Evolutionary conservation across 2,797 vertebrate genomes (phyloP), one percentile per base, ranked within the genome.

Genomic region (Sebastes taczanowskii): DNA sequence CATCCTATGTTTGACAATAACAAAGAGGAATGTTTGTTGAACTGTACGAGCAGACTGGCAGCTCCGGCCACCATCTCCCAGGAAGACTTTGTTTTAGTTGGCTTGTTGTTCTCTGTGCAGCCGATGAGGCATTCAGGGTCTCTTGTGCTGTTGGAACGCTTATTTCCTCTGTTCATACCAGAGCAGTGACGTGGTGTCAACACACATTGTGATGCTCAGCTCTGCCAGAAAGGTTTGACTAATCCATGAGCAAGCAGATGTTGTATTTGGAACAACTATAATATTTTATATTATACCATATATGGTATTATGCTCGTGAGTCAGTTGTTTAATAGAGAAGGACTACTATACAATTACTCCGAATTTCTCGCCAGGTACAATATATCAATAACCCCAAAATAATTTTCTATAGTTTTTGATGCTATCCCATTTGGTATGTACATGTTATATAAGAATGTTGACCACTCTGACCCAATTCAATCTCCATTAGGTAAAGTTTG

Each of bases 121-220:
- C 74, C 81, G 84, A 80, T 64, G 76, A 71, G 78, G 29, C 49
- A 8, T 82, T 76, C 63, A 46, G 66, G 38, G 52, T 49, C 82
- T 81, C 80, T 78, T 16, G 11, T 77, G 71, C 74, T 65, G 32
- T 66, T 73, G 72, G 55, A 13, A 52, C 46, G 18, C 9, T 38
- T 1, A 77, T 83, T 71, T 83, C 80, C 85, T 80, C 62, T 77
- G 6, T 59, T 76, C 87, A 90, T 90, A 82, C 87, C 88, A 85
- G 70, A 89, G 68, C 71, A 56, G 65, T 92, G 89, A 92, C 68
- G 65, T 46, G 20, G 69, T 69, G 73, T 61, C 64, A 70, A 32
- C 42, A 68, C 69, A 67, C 68, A 65, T 2, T 29, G 52, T 29
- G 70, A 67, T 70, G 62, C 77, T 80, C 38, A 3, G 46, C 65